These are phyloP conservation scores for Rhamnusium bicolor DNA, from an alignment of 2,888 invertebrate genomes.

Conservation along the genomic window DNA sequence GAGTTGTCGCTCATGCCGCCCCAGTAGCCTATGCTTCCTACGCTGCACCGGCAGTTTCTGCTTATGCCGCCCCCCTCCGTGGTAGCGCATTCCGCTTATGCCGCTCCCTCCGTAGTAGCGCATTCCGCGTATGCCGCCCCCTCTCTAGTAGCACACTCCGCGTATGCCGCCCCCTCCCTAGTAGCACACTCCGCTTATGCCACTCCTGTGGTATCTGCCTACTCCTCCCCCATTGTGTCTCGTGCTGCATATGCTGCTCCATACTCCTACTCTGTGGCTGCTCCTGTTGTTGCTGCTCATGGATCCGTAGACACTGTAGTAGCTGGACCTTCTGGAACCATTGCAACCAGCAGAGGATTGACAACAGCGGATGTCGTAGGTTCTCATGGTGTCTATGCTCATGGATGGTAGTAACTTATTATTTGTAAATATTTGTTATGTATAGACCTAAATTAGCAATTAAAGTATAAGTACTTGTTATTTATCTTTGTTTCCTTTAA, in stretches of 20 bases:
- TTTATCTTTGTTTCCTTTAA: neutral
- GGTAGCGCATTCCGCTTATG: constrained; percentile 36
- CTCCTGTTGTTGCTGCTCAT: constrained; percentile 30
- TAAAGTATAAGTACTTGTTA: neutral
- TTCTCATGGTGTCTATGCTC: constrained; percentile 38
- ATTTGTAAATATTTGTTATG: neutral
- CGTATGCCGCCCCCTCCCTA: constrained; percentile 46
- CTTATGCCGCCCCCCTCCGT: constrained; percentile 46
- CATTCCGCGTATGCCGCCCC: constrained; percentile 44
- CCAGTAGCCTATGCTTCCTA: constrained; percentile 40
- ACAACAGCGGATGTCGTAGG: constrained; percentile 42
- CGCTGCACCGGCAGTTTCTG: neutral
- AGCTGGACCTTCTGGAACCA: constrained; percentile 61
- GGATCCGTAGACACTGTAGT: constrained; percentile 43
- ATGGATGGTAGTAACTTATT: neutral
- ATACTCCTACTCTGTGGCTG: constrained; percentile 39
- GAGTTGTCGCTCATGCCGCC: constrained; percentile 47
- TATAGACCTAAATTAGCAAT: neutral
- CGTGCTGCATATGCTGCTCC: neutral
- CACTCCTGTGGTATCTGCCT: neutral
- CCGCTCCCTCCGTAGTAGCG: constrained; percentile 44
- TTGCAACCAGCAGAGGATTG: constrained; percentile 52
- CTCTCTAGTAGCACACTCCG: constrained; percentile 42
- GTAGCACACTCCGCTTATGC: constrained; percentile 46
- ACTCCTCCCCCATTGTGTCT: neutral